Evolutionary conservation across 2,113 vertebrate genomes (phyloP).

Genomic region (Sula dactylatra): DNA sequence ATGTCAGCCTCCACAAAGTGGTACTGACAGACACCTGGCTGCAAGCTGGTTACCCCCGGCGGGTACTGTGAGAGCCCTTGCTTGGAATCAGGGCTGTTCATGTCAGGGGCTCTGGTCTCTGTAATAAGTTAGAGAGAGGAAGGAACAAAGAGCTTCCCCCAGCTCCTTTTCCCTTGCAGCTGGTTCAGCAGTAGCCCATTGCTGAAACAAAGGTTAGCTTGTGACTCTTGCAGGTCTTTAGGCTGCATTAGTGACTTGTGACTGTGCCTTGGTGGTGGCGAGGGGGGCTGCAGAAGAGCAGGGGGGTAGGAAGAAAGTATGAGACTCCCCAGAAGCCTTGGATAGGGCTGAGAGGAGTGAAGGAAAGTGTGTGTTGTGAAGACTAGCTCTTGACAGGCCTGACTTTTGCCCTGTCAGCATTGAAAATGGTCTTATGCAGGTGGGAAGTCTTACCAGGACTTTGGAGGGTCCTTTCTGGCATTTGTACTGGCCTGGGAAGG

Average conservation of each 20-base stretch:
- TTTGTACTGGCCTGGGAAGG: neutral
- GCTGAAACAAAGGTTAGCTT: neutral
- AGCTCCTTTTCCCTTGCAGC: neutral
- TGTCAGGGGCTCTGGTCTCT: neutral
- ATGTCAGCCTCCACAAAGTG: neutral
- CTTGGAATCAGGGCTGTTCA: neutral
- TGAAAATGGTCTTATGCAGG: neutral
- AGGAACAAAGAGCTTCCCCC: neutral
- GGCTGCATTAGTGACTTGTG: neutral
- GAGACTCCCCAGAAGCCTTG: neutral
- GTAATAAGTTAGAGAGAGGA: neutral
- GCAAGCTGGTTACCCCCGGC: neutral
- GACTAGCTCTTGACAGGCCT: neutral
- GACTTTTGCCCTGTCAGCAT: neutral
- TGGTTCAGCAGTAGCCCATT: neutral
- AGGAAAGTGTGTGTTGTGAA: neutral
- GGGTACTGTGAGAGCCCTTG: neutral
- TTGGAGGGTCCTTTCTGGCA: neutral
- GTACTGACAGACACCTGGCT: neutral
- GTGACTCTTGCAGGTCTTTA: rapidly evolving
- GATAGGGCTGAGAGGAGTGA: neutral
- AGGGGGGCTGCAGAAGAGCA: neutral
- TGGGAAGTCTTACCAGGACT: neutral
- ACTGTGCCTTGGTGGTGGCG: neutral
- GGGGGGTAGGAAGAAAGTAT: neutral